Percentiles rank a stretch among this genome's conserved stretches.
phyloP scores from a whole-genome alignment of 2,113 vertebrate species.

The Anser cygnoides region DNA sequence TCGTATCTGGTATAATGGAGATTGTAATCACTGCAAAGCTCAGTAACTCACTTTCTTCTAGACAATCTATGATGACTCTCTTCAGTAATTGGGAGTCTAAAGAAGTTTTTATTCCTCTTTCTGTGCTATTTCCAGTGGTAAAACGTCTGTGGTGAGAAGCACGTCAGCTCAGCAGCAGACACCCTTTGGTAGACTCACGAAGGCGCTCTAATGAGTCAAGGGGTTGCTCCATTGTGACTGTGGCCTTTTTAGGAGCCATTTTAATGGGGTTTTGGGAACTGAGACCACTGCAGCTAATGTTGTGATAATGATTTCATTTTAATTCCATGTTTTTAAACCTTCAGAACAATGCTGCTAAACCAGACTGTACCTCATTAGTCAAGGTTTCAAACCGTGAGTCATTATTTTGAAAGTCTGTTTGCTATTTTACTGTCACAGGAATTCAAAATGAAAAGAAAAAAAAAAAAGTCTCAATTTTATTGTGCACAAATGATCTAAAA shows the following conservation, averaged over 20 bases:
- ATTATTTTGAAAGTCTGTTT: conserved; percentile 10
- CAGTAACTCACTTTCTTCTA: background rate
- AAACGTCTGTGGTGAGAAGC: rapidly evolving
- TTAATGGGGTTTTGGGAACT: rapidly evolving
- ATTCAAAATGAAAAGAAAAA: background rate
- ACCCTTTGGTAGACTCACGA: background rate
- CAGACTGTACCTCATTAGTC: conserved; percentile 18
- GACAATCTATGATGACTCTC: background rate
- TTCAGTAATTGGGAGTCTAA: background rate
- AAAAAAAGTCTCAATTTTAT: background rate
- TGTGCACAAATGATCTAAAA: background rate
- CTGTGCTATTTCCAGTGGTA: rapidly evolving
- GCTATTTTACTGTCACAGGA: background rate
- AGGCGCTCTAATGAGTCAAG: background rate
- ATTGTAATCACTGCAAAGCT: background rate
- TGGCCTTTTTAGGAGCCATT: background rate
- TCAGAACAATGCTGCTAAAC: background rate
- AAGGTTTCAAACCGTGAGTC: background rate
- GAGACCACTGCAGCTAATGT: background rate
- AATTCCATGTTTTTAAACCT: background rate
- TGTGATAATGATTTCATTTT: background rate
- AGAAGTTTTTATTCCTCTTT: background rate
- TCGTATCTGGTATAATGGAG: rapidly evolving
- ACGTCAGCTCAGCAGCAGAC: rapidly evolving
- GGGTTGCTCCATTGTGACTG: rapidly evolving